Evolutionary conservation across 2,797 vertebrate species (phyloP), one percentile per base, ranked within the genome.

Genomic region (Enteromius unitaeniatus): DNA sequence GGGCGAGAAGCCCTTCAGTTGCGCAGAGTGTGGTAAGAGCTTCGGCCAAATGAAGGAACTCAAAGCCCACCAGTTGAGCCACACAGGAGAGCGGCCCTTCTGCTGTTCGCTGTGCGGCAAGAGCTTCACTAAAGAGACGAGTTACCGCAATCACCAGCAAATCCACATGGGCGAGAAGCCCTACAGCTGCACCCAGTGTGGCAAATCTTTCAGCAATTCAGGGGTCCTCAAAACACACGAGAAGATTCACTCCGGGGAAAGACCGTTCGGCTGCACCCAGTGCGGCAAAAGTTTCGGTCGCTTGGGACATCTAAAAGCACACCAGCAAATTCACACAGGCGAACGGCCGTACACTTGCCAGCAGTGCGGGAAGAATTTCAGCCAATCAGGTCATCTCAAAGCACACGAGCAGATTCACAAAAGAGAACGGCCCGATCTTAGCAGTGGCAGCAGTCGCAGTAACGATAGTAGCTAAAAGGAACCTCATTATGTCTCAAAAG

Each of bases 321-420:
- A 95, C 93, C 94, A 95, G 93, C 95, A 95, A 89, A 95, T 95
- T 87, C 95, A 95, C 91, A 94, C 94, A 1, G 94, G 94, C 6
- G 94, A 95, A 90, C 89, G 95, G 68, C 95, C 95, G 0, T 95
- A 91, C 79, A 85, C 89, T 60, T 95, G 95, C 86, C 89, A 91
- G 0, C 93, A 93, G 0, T 95, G 94, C 7, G 92, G 89, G 0
- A 95, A 95, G 89, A 92, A 90, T 85, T 95, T 95, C 91, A 95
- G 94, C 91, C 94, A 95, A 84, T 95, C 94, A 0, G 95, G 95
- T 6, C 94, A 95, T 90, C 93, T 95, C 67, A 95, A 94, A 89
- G 94, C 94, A 62, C 94, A 95, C 67, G 94, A 95, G 93, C 94
- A 94, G 88, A 95, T 95, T 89, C 95, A 95, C 91, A 95, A 94